phyloP scores from a whole-genome alignment of 2,888 invertebrate genomes.

The Drosophila limbata region DNA sequence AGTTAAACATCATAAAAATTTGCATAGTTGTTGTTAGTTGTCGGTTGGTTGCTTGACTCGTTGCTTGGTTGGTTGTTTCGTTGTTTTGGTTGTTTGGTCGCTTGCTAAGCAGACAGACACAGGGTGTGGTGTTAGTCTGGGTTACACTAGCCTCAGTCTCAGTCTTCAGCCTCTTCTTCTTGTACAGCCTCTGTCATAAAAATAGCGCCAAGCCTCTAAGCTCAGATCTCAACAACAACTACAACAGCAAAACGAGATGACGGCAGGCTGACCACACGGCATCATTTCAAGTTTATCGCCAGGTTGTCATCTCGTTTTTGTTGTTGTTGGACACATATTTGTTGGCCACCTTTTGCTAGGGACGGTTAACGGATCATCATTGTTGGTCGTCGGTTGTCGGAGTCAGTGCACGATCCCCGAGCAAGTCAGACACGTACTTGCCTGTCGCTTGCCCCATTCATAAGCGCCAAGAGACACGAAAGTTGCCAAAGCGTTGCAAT shows the following conservation, averaged over 20 bases:
- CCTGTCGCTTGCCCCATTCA: conserved; percentile 19
- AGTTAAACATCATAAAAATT: conserved; percentile 77
- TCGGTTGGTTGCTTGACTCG: conserved; percentile 50
- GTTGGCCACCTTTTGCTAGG: conserved; percentile 49
- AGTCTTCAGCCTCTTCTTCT: conserved; percentile 10
- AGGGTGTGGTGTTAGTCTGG: conserved; percentile 52
- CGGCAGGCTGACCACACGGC: conserved; percentile 32
- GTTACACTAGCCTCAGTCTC: conserved; percentile 11
- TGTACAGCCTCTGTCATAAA: conserved; percentile 64
- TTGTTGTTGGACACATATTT: conserved; percentile 53
- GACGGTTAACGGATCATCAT: conserved; percentile 36
- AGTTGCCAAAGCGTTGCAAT: conserved; percentile 1
- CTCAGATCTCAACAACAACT: conserved; percentile 10
- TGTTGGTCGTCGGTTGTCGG: conserved; percentile 15
- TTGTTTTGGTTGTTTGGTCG: conserved; percentile 54
- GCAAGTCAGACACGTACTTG: conserved; percentile 17
- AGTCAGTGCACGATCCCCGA: conserved; percentile 16
- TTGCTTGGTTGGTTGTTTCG: conserved; percentile 35
- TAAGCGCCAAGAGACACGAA: conserved; percentile 14
- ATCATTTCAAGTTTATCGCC: conserved; percentile 60
- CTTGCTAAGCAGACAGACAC: conserved; percentile 18
- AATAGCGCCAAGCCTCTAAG: conserved; percentile 70
- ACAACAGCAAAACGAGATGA: conserved; percentile 7
- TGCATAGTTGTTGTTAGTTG: conserved; percentile 79
- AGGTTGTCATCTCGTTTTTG: conserved; percentile 64